Evolutionary conservation across 2,113 vertebrate species (phyloP).

Genomic region (Menidia beryllina): DNA sequence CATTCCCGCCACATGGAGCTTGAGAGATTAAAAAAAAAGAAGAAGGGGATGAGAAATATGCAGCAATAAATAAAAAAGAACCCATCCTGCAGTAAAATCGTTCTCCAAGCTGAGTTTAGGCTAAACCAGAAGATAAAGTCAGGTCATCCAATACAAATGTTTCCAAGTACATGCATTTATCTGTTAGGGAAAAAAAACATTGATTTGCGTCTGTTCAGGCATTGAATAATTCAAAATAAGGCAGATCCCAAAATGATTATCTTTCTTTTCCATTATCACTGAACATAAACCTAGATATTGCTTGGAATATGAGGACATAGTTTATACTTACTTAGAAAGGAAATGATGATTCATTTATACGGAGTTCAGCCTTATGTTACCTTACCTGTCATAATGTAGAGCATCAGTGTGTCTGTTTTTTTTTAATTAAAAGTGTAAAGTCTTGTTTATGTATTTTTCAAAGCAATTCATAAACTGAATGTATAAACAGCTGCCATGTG

Average conservation of each 20-base stretch:
- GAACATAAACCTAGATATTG: neutral
- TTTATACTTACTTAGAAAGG: no score
- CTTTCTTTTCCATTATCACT: neutral
- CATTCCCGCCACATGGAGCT: constrained; percentile 98
- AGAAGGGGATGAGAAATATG: constrained; percentile 9
- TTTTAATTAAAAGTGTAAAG: neutral
- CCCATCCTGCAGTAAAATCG: constrained; percentile 1
- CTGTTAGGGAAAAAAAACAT: neutral
- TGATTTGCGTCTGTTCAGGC: neutral
- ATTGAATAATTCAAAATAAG: no score
- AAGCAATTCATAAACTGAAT: constrained; percentile 5
- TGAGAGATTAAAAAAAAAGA: constrained; percentile 33
- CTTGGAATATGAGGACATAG: neutral
- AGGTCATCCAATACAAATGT: constrained; percentile 35
- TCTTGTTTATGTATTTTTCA: neutral
- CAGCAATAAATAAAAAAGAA: neutral
- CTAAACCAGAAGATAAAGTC: neutral
- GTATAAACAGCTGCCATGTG: constrained; percentile 19
- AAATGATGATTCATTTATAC: no score
- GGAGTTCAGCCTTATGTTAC: neutral
- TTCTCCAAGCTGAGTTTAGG: constrained; percentile 8
- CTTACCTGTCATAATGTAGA: constrained; percentile 4
- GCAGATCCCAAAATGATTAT: no score
- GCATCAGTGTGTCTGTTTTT: neutral
- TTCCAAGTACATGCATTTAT: neutral